Conservation (phyloP, 2,797 vertebrate genomes). For the Clangula hyemalis region DNA sequence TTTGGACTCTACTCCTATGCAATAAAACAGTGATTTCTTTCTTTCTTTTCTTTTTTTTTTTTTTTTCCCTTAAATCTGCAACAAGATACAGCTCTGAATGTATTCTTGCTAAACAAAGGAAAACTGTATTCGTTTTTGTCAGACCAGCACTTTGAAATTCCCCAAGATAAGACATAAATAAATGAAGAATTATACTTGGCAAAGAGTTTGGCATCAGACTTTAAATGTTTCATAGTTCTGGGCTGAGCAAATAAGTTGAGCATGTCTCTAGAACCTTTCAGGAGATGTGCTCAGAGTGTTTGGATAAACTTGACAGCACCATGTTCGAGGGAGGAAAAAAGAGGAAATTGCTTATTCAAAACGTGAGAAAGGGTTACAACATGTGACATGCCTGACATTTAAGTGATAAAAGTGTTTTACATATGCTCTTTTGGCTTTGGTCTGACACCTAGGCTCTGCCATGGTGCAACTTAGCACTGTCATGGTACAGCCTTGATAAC, state of each 20-base stretch:
- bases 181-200: conserved; percentile 65
- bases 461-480: conserved; percentile 49
- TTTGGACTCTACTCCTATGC: background rate
- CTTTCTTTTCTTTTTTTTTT: background rate
- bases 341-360: conserved; percentile 49
- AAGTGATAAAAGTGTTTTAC: conserved; percentile 41
- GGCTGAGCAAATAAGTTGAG: conserved; percentile 70
- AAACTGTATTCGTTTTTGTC: conserved; percentile 37
- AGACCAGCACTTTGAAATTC: conserved; percentile 65
- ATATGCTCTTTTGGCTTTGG: conserved; percentile 68
- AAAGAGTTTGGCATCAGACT: conserved; percentile 58
- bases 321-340: conserved; percentile 37
- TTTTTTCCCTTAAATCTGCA: background rate
- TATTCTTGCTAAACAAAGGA: conserved; percentile 47
- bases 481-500: conserved; percentile 46
- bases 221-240: conserved; percentile 45
- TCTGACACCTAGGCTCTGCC: conserved; percentile 58
- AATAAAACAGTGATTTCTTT: background rate
- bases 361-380: conserved; percentile 48
- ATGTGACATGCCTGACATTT: conserved; percentile 58
- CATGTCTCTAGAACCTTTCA: conserved; percentile 62
- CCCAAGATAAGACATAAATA: conserved; percentile 59
- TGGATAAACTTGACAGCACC: conserved; percentile 62
- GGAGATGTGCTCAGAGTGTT: conserved; percentile 37
- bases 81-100: conserved; percentile 37